Conservation (phyloP, 2,797 vertebrate species). For the Nyctalus aviator region DNA sequence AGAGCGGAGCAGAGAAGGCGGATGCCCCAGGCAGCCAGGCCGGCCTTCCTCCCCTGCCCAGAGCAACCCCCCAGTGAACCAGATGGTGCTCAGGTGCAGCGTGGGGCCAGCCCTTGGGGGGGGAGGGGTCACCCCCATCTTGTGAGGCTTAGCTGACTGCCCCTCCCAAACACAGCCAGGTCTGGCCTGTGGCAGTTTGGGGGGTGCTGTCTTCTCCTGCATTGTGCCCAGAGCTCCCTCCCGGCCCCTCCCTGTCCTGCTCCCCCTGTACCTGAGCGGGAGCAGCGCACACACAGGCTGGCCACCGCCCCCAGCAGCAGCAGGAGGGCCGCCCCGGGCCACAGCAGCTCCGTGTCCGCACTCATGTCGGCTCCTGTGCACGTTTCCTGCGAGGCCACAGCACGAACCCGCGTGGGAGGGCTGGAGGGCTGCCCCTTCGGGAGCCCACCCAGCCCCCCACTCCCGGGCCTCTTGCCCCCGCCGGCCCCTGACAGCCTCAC, state of each 20-base stretch:
- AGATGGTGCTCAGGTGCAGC: neutral
- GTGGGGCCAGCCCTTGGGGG: neutral
- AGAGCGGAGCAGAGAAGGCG: neutral
- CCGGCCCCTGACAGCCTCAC: neutral
- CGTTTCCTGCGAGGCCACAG: slow-evolving; percentile 46
- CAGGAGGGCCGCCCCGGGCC: slow-evolving; percentile 34
- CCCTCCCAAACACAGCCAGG: neutral
- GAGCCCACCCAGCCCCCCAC: neutral
- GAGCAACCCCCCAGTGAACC: neutral
- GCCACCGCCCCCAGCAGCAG: slow-evolving; percentile 73
- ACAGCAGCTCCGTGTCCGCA: slow-evolving; percentile 81
- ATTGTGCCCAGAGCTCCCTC: rapidly evolving
- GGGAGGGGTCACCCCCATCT: neutral
- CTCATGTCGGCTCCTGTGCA: slow-evolving; percentile 69
- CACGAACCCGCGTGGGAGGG: neutral
- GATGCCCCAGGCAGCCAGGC: neutral
- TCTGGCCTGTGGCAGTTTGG: neutral
- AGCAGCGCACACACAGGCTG: slow-evolving; percentile 85
- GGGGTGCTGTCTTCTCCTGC: rapidly evolving
- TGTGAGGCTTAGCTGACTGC: rapidly evolving
- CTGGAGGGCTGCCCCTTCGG: neutral
- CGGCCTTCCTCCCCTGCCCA: neutral
- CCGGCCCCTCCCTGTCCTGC: rapidly evolving
- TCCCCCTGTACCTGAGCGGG: slow-evolving; percentile 72
- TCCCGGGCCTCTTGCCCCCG: rapidly evolving